A percentile compares a stretch with the other conserved stretches of the same genome.
Conservation (phyloP, 2,113 vertebrate species). For the Leucopsar rothschildi region DNA sequence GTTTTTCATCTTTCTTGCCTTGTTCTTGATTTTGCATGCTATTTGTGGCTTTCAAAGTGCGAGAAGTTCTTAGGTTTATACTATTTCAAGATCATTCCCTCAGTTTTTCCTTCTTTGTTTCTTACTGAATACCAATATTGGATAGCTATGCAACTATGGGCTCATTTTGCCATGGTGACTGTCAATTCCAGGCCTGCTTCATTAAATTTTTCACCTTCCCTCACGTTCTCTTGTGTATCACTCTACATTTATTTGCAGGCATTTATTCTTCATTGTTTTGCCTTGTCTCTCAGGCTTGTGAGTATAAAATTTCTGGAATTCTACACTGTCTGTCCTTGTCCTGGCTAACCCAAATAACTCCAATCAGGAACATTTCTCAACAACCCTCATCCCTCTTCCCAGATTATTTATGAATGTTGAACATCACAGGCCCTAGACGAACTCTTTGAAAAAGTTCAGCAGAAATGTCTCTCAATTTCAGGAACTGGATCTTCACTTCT, state of each 20-base stretch:
- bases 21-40: not conserved
- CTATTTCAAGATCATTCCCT: not conserved
- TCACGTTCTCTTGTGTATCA: not conserved
- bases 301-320: not conserved
- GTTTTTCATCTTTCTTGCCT: not conserved
- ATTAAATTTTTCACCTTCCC: not conserved
- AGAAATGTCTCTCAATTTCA: not conserved
- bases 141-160: not conserved
- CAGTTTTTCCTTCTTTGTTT: not conserved
- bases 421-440: not conserved
- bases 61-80: not conserved
- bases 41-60: not conserved
- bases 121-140: not conserved
- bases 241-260: not conserved
- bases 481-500: not conserved
- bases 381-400: not conserved
- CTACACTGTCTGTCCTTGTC: fast-evolving
- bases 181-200: not conserved
- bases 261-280: not conserved
- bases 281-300: not conserved
- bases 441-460: not conserved
- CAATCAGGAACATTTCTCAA: not conserved
- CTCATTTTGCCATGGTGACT: not conserved
- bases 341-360: not conserved
- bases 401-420: not conserved